A percentile compares a stretch with the other conserved stretches of the same genome.
Conservation (phyloP, 2,797 vertebrate genomes). For the Amazonetta brasiliensis region DNA sequence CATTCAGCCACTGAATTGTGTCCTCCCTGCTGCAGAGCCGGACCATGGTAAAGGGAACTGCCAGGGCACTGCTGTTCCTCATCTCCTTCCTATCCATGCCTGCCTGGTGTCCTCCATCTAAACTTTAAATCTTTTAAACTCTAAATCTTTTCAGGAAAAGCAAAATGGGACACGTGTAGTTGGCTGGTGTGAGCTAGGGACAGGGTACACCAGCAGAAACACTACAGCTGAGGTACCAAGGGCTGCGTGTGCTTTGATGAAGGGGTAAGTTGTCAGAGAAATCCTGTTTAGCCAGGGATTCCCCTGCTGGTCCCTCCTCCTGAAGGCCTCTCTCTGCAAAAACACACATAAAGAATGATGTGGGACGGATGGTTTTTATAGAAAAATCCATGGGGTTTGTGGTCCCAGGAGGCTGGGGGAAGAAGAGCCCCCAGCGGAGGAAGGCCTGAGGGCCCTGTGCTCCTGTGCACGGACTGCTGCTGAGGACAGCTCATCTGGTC, state of each 20-base stretch:
- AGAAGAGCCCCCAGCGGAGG: not conserved
- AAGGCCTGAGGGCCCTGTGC: not conserved
- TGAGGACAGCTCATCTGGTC: not conserved
- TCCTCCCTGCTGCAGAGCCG: not conserved
- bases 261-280: not conserved
- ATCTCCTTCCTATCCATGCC: not conserved
- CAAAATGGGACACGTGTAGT: not conserved
- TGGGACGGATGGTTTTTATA: not conserved
- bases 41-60: accelerated
- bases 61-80: not conserved
- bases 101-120: not conserved
- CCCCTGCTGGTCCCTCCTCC: not conserved
- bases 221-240: accelerated
- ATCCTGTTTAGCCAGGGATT: not conserved
- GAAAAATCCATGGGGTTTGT: not conserved
- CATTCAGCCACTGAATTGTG: not conserved
- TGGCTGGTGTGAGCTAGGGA: not conserved
- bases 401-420: not conserved
- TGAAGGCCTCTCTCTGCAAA: not conserved
- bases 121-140: not conserved
- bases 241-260: not conserved
- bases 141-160: not conserved
- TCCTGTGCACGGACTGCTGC: not conserved
- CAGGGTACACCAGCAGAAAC: not conserved
- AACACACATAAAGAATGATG: not conserved